Evolutionary conservation across 1,140 invertebrate genomes (phyloP), one percentile per base, ranked within the genome.

Genomic region (Chironomus striatipennis): DNA sequence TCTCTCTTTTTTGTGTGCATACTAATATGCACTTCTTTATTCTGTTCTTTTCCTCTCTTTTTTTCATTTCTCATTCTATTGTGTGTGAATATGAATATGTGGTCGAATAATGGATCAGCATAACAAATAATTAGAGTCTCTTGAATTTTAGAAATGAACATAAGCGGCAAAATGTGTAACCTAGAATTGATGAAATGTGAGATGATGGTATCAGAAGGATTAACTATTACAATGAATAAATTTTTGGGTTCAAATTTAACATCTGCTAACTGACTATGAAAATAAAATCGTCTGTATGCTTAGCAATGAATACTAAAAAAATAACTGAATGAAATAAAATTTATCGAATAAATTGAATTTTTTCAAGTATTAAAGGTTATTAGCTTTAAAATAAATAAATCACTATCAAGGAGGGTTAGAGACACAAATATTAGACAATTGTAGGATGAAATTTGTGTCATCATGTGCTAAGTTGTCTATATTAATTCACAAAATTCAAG

Each of bases 321-420:
- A 15, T 57, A 5, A 15, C 4, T 15, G 10, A 47, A 8, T 57
- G 2, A 15, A 47, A 47, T 47, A 47, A 57, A 57, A n/a, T 57
- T 57, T 12, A 12, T 34, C 2, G 5, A 34, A 34, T 34, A 34
- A 34, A 34, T 34, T n/a, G n/a, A n/a, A 34, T 34, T 34, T 34
- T 34, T 34, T 34, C 24, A 34, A 34, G 5, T 5, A 34, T 34
- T 57, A 1, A 57, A 57, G 12, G 47, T 12, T 57, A 57, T 57
- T 57, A 57, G 47, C 47, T 57, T 1, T 57, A 57, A 57, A 57
- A 57, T 57, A 57, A 57, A 57, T 57, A 57, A 57, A 57, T 57
- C 24, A 34, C 24, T 34, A 34, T 34, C 47, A 57, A 57, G 47
- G 15, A 5, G 47, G 47, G 47, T 57, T 57, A 34, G 8, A 57